Evolutionary conservation across 2,113 vertebrate genomes (phyloP).

Genomic region (Mobula hypostoma): DNA sequence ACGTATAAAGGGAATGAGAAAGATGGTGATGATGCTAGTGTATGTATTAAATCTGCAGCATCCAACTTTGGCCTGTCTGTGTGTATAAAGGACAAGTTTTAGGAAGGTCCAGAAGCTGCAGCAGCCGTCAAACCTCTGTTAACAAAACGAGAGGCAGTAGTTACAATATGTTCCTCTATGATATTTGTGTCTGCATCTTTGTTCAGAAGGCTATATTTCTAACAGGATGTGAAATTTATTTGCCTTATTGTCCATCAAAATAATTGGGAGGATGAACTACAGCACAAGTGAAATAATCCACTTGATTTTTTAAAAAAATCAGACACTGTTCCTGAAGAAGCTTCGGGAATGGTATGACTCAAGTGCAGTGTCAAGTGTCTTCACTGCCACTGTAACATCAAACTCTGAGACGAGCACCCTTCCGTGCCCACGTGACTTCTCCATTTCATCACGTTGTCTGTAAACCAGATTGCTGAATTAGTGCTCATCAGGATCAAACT

Average conservation of each 20-base stretch:
- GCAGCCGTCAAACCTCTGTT: not conserved
- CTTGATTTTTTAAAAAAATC: not conserved
- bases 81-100: not conserved
- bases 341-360: not conserved
- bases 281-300: not conserved
- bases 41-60: not conserved
- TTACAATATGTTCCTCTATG: not conserved
- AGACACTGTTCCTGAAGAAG: not conserved
- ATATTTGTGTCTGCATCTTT: not conserved
- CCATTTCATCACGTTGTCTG: not conserved
- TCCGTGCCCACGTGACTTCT: not conserved
- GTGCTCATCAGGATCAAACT: slow-evolving; percentile 21
- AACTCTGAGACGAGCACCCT: too few species aligned
- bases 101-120: too few species aligned
- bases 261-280: not conserved
- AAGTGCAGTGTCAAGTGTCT: too few species aligned
- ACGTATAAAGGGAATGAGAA: not conserved
- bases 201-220: not conserved
- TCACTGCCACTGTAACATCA: too few species aligned
- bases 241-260: not conserved
- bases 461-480: slow-evolving; percentile 34
- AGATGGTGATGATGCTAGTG: not conserved
- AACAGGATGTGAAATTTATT: not conserved
- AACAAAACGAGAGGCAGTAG: not conserved
- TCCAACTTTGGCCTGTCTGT: not conserved